Evolutionary conservation across 2,113 vertebrate genomes (phyloP).

Genomic region (Hystrix brachyura): DNA sequence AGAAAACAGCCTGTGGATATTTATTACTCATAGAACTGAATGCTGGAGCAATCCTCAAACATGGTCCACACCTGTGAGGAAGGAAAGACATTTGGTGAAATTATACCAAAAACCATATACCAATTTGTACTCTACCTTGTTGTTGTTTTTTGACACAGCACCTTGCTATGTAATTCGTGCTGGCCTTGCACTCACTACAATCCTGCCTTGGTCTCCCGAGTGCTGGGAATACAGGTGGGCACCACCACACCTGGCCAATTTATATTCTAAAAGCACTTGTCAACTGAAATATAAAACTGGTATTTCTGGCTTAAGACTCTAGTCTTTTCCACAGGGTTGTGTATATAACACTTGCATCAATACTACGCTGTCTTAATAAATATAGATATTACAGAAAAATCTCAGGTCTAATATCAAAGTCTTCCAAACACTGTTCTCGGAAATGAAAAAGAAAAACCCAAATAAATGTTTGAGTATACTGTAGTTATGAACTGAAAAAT

Average conservation of each 20-base stretch:
- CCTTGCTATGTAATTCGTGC: neutral
- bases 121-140: neutral
- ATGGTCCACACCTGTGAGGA: conserved; percentile 93
- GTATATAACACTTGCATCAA: neutral
- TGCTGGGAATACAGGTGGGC: neutral
- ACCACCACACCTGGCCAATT: neutral
- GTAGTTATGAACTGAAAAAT: conserved; percentile 4
- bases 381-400: neutral
- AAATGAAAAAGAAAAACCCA: conserved; percentile 9
- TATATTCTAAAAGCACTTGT: neutral
- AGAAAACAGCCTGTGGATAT: conserved; percentile 95
- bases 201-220: neutral
- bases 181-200: neutral
- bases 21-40: conserved; percentile 97
- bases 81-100: neutral
- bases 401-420: conserved; percentile 13
- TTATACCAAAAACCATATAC: neutral
- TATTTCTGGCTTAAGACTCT: neutral
- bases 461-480: neutral
- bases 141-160: neutral
- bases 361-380: neutral
- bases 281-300: conserved; percentile 36
- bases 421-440: neutral
- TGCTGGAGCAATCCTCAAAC: conserved; percentile 95
- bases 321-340: neutral